Percentiles rank a stretch among this genome's conserved stretches.
Conservation (phyloP, 2,797 vertebrate species). For the Pitangus sulphuratus region DNA sequence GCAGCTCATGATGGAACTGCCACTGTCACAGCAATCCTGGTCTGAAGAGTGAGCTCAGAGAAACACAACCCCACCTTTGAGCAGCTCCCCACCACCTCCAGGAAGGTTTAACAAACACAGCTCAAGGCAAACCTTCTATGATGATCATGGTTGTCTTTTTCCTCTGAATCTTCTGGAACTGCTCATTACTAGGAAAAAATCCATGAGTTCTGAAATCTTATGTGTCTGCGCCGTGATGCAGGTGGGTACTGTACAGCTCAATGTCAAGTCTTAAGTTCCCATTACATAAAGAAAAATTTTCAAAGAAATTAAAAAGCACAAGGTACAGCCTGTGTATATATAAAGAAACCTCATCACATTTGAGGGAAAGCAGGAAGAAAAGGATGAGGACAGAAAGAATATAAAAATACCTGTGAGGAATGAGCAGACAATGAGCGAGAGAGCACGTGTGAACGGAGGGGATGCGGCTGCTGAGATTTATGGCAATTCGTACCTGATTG, state of each 20-base stretch:
- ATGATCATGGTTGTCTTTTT: background rate
- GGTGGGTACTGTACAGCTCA: background rate
- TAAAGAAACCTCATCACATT: background rate
- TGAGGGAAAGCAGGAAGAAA: background rate
- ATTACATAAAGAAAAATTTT: background rate
- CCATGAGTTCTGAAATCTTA: background rate
- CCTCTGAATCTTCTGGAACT: background rate
- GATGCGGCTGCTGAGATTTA: slow-evolving; percentile 94
- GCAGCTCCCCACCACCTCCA: background rate
- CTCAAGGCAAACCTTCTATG: background rate
- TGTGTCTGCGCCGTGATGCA: accelerated
- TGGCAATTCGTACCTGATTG: slow-evolving; percentile 97
- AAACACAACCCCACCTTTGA: background rate
- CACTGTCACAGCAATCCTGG: background rate
- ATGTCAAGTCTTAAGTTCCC: background rate
- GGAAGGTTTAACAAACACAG: background rate
- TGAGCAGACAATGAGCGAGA: background rate
- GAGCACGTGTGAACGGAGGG: slow-evolving; percentile 80
- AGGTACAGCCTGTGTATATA: background rate
- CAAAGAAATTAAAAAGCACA: background rate
- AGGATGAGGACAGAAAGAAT: background rate
- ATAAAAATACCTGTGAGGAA: background rate
- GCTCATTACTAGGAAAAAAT: background rate
- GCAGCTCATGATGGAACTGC: background rate
- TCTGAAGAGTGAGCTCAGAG: background rate